Percentiles rank a stretch among this genome's conserved stretches.
Evolutionary conservation across 2,797 vertebrate species (phyloP).

Genomic region (Rhodeus uyekii): DNA sequence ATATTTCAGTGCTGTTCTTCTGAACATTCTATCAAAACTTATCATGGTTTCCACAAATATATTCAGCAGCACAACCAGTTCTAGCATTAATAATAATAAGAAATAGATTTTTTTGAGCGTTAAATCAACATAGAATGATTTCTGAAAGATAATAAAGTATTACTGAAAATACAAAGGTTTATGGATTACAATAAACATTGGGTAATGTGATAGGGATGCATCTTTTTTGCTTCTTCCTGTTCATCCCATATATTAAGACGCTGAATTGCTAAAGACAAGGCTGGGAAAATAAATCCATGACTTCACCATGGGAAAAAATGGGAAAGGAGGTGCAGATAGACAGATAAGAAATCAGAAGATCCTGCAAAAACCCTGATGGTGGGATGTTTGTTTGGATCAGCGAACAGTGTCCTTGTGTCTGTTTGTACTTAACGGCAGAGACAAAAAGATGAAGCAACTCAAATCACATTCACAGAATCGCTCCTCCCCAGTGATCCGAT

Average conservation of each 20-base stretch:
- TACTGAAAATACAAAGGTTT: background rate
- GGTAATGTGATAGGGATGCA: background rate
- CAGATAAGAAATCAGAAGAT: conserved; percentile 19
- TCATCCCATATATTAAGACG: conserved; percentile 35
- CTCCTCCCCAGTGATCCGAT: conserved; percentile 47
- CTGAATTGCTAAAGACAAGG: conserved; percentile 62
- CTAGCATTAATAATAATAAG: background rate
- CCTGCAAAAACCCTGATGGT: background rate
- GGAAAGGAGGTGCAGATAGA: background rate
- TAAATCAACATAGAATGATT: too few species aligned
- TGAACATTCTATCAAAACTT: background rate
- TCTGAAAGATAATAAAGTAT: background rate
- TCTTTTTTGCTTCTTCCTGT: conserved; percentile 30
- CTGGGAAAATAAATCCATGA: conserved; percentile 57
- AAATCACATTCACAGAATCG: conserved; percentile 20
- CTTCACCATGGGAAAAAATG: conserved; percentile 58
- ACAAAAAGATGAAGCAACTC: conserved; percentile 8
- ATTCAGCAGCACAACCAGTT: background rate
- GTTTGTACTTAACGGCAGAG: conserved; percentile 32
- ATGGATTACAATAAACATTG: background rate
- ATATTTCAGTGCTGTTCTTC: background rate
- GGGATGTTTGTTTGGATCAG: conserved; percentile 29
- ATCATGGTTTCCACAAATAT: background rate
- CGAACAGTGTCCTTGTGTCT: conserved; percentile 15
- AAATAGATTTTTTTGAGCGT: too few species aligned